These are phyloP conservation scores for Enoplosus armatus DNA, from an alignment of 2,797 vertebrate genomes.

Conservation along the genomic window DNA sequence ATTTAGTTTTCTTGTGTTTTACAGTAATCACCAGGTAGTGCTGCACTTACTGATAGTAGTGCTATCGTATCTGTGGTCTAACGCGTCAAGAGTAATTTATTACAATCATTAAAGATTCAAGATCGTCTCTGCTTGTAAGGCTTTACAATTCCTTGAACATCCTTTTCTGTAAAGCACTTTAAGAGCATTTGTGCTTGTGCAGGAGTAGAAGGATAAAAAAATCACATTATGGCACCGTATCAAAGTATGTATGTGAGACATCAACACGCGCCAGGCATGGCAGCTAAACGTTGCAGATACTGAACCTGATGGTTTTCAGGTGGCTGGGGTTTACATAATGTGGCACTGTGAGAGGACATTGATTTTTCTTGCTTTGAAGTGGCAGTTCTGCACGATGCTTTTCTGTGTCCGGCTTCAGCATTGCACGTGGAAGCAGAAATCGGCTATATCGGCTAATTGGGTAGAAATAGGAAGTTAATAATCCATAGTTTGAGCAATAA, in stretches of 20 bases:
- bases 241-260: constrained; percentile 16
- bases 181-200: neutral
- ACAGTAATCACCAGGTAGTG: constrained; percentile 36
- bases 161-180: constrained; percentile 10
- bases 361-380: constrained; percentile 68
- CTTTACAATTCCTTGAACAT: constrained; percentile 1
- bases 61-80: constrained; percentile 35
- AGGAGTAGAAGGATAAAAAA: neutral
- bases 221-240: neutral
- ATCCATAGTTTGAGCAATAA: constrained; percentile 48
- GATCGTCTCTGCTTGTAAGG: neutral
- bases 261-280: constrained; percentile 12
- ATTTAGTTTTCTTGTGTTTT: constrained; percentile 51
- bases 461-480: constrained; percentile 62
- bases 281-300: constrained; percentile 44
- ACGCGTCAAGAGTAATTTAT: constrained; percentile 35
- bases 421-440: constrained; percentile 27
- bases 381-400: constrained; percentile 51
- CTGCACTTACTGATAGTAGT: constrained; percentile 20
- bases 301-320: constrained; percentile 58
- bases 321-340: constrained; percentile 62
- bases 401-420: constrained; percentile 45
- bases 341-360: constrained; percentile 60
- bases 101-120: constrained; percentile 30
- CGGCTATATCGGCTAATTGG: constrained; percentile 33